Base-by-base conservation (phyloP, 2,113 vertebrate genomes). In the Gila orcuttii region DNA sequence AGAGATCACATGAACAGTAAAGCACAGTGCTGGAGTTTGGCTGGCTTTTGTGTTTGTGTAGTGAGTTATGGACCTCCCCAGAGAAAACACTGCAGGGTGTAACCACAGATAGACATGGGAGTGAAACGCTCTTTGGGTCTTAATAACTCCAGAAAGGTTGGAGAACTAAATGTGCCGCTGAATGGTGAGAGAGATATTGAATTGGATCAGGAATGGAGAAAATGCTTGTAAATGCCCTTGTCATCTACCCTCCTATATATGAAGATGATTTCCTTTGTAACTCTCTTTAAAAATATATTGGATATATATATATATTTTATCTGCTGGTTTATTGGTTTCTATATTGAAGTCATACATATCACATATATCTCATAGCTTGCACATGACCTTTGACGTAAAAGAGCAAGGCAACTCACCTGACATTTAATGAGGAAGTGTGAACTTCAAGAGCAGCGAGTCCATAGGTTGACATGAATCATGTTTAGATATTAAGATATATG, bases 21-120 rank as follows among this genome's bases (percentile, higher is more conserved):
- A 39, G 42, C 59, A 45, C 42, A 69, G 28, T 57, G 60, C 31
- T 55, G 9, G 31, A n/a, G 36, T 80, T 62, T 59, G 55, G 42
- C n/a, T n/a, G 19, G 66, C n/a, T 28, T 73, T 81, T 80, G 50
- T 71, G 62, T 85, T 59, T 79, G 75, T 71, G 28, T 69, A 42
- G 75, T 28, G 62, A 47, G 66, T 59, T 42, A 42, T n/a, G 28
- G 21, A 10, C 9, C 45, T 73, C 33, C 78, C 64, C 9, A 73
- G n/a, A 39, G 73, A 9, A 64, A 55, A 69, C 50, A 52, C 60
- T 45, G 57, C 33, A 45, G 86, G 36, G 55, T 36, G 64, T 57
- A 28, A 62, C 59, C 57, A n/a, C 50, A 25, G 52, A 68, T 39
- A 52, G 25, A 15, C 31, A 25, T 78, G 17, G 52, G 64, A 62